Evolutionary conservation across 2,888 invertebrate species (phyloP).

Genomic region (Fragum sueziense): DNA sequence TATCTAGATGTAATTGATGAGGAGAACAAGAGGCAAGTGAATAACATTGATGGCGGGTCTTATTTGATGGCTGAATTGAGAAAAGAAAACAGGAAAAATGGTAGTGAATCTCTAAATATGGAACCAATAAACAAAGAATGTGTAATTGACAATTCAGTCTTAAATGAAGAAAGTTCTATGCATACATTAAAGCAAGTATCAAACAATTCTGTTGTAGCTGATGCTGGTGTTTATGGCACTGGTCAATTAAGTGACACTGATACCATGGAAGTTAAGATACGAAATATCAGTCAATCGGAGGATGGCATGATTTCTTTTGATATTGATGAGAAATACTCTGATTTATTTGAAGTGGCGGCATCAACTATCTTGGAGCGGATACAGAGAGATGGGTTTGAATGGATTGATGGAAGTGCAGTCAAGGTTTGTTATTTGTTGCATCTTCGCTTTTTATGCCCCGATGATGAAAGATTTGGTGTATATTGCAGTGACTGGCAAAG

Average conservation of each 20-base stretch:
- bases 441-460: background rate
- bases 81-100: no score
- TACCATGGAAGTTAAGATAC: slow-evolving; percentile 4
- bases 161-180: no score
- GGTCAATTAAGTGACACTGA: background rate
- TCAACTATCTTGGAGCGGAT: slow-evolving; percentile 21
- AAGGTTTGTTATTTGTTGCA: slow-evolving; percentile 21
- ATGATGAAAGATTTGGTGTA: background rate
- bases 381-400: slow-evolving; percentile 17
- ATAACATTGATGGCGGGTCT: no score
- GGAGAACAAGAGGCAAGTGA: background rate
- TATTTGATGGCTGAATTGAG: no score
- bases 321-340: slow-evolving; percentile 37
- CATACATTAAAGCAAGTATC: no score
- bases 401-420: slow-evolving; percentile 8
- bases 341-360: slow-evolving; percentile 38
- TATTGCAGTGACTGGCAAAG: no score
- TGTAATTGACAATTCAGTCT: no score
- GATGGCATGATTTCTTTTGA: slow-evolving; percentile 43
- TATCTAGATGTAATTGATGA: background rate
- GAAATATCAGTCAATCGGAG: slow-evolving; percentile 21
- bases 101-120: no score
- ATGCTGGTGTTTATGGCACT: background rate
- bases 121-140: no score
- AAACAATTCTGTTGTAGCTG: background rate